Evolutionary conservation across 2,888 invertebrate species (phyloP).

Genomic region (Vannuccia rotundouncinata): DNA sequence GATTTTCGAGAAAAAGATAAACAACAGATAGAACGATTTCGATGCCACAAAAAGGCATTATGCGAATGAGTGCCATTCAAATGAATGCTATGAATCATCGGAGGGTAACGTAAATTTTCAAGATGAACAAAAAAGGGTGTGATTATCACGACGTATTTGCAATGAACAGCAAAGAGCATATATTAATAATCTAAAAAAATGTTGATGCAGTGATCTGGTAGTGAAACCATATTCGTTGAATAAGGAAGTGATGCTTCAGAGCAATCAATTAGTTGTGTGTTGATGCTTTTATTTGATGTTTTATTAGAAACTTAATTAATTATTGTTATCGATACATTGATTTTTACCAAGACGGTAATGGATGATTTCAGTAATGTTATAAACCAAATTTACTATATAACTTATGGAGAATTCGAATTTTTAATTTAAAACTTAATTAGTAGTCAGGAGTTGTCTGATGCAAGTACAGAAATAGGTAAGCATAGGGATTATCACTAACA

Average conservation of each 20-base stretch:
- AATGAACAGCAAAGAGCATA: slow-evolving; percentile 17
- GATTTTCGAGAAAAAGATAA: neutral
- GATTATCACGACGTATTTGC: neutral
- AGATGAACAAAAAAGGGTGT: neutral
- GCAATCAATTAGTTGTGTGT: neutral
- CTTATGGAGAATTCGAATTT: too few relatives aligned
- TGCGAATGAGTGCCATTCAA: neutral
- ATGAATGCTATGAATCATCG: neutral
- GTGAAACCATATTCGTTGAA: slow-evolving; percentile 16
- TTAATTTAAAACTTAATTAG: too few relatives aligned
- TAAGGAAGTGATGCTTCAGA: slow-evolving; percentile 14
- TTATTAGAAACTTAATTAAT: too few relatives aligned
- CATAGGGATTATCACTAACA: too few relatives aligned
- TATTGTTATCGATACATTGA: too few relatives aligned
- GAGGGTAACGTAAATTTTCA: neutral
- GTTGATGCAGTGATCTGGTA: slow-evolving; percentile 2
- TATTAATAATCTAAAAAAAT: neutral
- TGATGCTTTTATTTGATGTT: too few relatives aligned
- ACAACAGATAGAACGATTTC: neutral
- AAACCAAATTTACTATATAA: too few relatives aligned
- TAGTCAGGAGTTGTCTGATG: too few relatives aligned
- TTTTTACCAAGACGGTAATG: too few relatives aligned
- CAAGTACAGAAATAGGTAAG: too few relatives aligned
- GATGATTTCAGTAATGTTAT: too few relatives aligned
- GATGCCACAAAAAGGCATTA: neutral